phyloP scores from a whole-genome alignment of 2,888 invertebrate species.

The Cabera pusaria region DNA sequence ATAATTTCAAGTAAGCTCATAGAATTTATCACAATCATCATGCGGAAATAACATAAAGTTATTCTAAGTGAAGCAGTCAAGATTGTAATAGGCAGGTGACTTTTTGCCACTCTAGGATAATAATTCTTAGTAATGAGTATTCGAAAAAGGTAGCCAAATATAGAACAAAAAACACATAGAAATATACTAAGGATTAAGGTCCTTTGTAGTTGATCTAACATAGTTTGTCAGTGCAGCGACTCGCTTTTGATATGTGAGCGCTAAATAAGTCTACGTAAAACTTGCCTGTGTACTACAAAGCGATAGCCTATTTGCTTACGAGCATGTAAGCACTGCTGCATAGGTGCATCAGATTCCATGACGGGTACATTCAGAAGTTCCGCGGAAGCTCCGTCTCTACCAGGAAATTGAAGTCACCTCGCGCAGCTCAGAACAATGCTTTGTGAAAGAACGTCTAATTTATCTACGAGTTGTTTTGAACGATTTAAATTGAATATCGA shows the following conservation, averaged over 20 bases:
- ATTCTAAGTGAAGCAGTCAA: too few relatives aligned
- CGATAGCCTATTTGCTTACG: constrained; percentile 68
- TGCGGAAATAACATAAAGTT: constrained; percentile 77
- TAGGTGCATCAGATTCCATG: constrained; percentile 72
- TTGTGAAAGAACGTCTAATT: constrained; percentile 80
- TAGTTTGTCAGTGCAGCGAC: too few relatives aligned
- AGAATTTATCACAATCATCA: constrained; percentile 65
- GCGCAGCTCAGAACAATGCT: constrained; percentile 70
- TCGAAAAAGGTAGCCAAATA: too few relatives aligned
- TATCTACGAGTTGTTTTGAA: constrained; percentile 72
- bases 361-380: constrained; percentile 70
- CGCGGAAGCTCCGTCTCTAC: constrained; percentile 58
- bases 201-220: too few relatives aligned
- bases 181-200: too few relatives aligned
- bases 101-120: too few relatives aligned
- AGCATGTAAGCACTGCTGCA: constrained; percentile 55
- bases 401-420: constrained; percentile 82
- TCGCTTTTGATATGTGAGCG: too few relatives aligned
- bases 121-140: too few relatives aligned
- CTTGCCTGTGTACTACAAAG: constrained; percentile 35
- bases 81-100: too few relatives aligned
- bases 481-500: constrained; percentile 79
- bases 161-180: too few relatives aligned
- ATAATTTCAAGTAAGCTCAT: too few relatives aligned
- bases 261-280: too few relatives aligned